These are phyloP conservation scores for Luscinia luscinia DNA, from an alignment of 2,797 vertebrate species.

Conservation along the genomic window DNA sequence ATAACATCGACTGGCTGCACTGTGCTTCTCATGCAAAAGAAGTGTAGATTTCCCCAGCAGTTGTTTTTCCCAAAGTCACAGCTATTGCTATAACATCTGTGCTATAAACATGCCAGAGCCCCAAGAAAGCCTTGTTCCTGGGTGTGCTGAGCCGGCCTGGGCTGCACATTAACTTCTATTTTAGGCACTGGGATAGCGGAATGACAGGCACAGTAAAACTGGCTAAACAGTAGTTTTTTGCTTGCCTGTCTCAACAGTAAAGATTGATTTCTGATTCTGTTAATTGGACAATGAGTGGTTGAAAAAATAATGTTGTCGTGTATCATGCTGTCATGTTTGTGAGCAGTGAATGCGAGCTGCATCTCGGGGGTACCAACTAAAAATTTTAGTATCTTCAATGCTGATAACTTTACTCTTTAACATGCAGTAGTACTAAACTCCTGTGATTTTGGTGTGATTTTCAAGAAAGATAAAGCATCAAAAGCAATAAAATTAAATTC, in stretches of 20 bases:
- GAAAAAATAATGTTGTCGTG: not conserved
- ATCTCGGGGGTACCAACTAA: not conserved
- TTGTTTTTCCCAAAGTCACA: not conserved
- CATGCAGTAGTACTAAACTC: not conserved
- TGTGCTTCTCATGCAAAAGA: not conserved
- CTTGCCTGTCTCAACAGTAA: not conserved
- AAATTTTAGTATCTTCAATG: not conserved
- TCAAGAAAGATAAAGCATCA: not conserved
- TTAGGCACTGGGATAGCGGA: not conserved
- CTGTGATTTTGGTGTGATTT: not conserved
- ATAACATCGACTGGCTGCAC: not conserved
- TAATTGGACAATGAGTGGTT: conserved; percentile 5
- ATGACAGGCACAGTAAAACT: conserved; percentile 9
- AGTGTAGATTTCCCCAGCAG: not conserved
- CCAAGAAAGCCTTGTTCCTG: not conserved
- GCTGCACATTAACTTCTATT: not conserved
- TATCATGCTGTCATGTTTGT: not conserved
- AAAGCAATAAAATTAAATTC: not conserved
- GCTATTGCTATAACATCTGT: conserved; percentile 1
- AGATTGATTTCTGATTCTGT: conserved; percentile 32
- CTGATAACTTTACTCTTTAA: not conserved
- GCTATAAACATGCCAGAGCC: conserved; percentile 14
- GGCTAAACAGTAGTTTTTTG: not conserved
- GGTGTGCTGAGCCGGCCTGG: not conserved
- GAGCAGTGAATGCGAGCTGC: not conserved